Evolutionary conservation across 2,113 vertebrate genomes (phyloP).

Genomic region (Thinocorus orbignyianus): DNA sequence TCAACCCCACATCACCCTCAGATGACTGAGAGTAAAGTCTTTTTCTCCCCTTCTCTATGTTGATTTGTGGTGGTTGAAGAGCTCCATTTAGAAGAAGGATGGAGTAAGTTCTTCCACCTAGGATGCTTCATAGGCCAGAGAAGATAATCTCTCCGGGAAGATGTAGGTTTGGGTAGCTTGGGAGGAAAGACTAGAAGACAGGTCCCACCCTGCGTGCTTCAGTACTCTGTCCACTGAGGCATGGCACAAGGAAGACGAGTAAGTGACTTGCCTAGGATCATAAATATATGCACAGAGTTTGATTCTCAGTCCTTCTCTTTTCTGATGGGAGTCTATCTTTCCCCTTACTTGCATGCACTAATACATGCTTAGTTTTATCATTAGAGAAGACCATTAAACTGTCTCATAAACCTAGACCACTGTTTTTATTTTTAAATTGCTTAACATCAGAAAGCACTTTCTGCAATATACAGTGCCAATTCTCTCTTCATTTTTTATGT

Average conservation of each 20-base stretch:
- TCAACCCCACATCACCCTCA: background rate
- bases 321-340: background rate
- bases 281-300: background rate
- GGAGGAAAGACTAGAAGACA: background rate
- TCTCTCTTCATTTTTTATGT: constrained; percentile 49
- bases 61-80: background rate
- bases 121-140: background rate
- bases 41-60: background rate
- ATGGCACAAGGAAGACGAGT: accelerated
- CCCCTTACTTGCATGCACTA: background rate
- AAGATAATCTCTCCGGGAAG: background rate
- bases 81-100: background rate
- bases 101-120: background rate
- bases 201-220: background rate
- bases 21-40: background rate
- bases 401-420: constrained; percentile 20
- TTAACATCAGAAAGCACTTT: constrained; percentile 46
- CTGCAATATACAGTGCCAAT: constrained; percentile 16
- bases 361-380: constrained; percentile 30
- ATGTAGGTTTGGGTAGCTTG: background rate
- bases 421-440: constrained; percentile 54
- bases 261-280: background rate
- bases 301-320: background rate
- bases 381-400: constrained; percentile 10
- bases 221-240: background rate